Base-by-base conservation (phyloP, 2,888 invertebrate genomes). In the Drosophila lutescens region DNA sequence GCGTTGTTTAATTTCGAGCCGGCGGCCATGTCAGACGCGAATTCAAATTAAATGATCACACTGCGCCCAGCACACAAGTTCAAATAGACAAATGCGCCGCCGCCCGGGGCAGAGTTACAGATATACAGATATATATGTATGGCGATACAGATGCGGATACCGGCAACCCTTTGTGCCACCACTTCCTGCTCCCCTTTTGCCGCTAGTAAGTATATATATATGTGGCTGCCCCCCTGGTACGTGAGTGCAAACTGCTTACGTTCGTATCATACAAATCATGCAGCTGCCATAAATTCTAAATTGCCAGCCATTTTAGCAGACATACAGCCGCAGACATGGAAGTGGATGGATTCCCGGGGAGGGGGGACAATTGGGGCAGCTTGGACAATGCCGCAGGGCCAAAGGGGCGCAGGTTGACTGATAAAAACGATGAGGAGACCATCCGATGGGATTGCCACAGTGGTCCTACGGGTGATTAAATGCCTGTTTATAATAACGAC, bases 211-310 rank as follows among this genome's bases (percentile, higher is more conserved):
- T 26, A 8, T 44, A 13, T 43, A 12, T 43, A 20, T 20, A 20
- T 20, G 43, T 43, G 12, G 2, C 30, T 54, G 50, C 51, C 70
- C 71, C 47, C 30, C 20, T 36, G 44, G 62, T 61, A 88, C 84
- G 86, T 83, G 89, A 88, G 88, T 87, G 89, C 88, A 83, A 88
- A 88, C 89, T 88, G 84, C 89, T 88, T 89, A 89, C 86, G 89
- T 72, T 86, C 78, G 67, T 78, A 81, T 86, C 79, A 78, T 76
- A 89, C 87, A 90, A 90, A 86, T 90, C 89, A 90, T 90, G 84
- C 80, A 75, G 78, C 82, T 84, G 79, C 80, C 85, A 91, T 89
- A 89, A 90, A 90, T 91, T 89, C 82, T 80, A 81, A 89, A 89
- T 89, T 86, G 88, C 87, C 89, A 86, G 75, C 74, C 88, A 86